phyloP scores from a whole-genome alignment of 2,113 vertebrate species.

The Callionymus lyra region DNA sequence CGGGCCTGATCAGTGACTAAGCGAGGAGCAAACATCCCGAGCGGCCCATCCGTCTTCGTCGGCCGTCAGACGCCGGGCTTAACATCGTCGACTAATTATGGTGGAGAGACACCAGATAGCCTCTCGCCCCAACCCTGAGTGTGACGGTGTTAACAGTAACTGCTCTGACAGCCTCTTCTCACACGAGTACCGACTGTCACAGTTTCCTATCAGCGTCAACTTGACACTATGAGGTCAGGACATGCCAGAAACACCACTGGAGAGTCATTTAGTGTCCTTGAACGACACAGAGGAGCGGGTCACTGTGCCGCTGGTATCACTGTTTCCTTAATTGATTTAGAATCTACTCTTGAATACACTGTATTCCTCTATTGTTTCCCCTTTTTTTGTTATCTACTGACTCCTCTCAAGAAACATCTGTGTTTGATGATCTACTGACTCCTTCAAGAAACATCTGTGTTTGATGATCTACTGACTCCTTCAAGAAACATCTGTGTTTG shows the following conservation, averaged over 20 bases:
- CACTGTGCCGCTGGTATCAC: slow-evolving; percentile 20
- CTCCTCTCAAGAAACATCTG: no score
- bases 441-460: no score
- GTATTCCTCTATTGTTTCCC: no score
- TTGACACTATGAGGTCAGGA: slow-evolving; percentile 30
- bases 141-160: slow-evolving; percentile 15
- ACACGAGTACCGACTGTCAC: slow-evolving; percentile 28
- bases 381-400: no score
- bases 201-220: slow-evolving; percentile 44
- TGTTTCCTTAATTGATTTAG: no score
- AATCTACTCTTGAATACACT: no score
- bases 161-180: slow-evolving; percentile 26
- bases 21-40: slow-evolving; percentile 17
- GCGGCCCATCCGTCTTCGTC: slow-evolving; percentile 18
- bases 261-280: slow-evolving; percentile 9
- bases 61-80: slow-evolving; percentile 25
- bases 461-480: no score
- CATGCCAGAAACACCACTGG: slow-evolving; percentile 10
- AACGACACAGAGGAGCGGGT: slow-evolving; percentile 16
- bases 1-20: slow-evolving; percentile 1
- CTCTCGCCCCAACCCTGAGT: no score
- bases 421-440: no score
- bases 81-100: slow-evolving; percentile 44
- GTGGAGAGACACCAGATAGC: slow-evolving; percentile 41
- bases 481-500: no score